These are phyloP conservation scores for Tetragonula clypearis DNA, from an alignment of 1,140 invertebrate genomes.

Conservation along the genomic window DNA sequence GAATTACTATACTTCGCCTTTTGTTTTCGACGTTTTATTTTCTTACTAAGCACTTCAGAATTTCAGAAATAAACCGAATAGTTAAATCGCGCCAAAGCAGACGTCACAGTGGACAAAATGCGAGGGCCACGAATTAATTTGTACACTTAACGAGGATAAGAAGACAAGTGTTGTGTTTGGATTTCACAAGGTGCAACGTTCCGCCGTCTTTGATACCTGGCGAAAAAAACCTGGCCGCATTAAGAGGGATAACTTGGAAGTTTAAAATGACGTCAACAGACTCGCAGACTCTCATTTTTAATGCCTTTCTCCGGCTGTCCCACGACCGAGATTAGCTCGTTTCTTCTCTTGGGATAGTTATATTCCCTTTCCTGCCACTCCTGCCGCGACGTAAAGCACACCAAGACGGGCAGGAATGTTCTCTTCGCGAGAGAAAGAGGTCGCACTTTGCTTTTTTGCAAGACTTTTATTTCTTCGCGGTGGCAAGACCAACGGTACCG, in stretches of 20 bases:
- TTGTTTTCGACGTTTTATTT: too few relatives aligned
- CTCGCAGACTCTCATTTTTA: background rate
- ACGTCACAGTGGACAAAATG: too few relatives aligned
- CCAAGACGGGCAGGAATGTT: conserved; percentile 9
- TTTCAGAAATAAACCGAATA: too few relatives aligned
- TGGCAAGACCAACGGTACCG: conserved; percentile 21
- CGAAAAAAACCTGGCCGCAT: background rate
- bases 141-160: too few relatives aligned
- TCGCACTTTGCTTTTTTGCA: conserved; percentile 25
- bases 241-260: background rate
- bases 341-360: background rate
- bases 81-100: too few relatives aligned
- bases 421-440: conserved; percentile 2
- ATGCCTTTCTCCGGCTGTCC: background rate
- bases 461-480: conserved; percentile 37
- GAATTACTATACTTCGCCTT: too few relatives aligned
- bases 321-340: background rate
- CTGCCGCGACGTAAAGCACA: background rate
- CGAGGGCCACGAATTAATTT: too few relatives aligned
- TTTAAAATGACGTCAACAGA: background rate
- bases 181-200: background rate
- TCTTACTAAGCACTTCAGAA: too few relatives aligned
- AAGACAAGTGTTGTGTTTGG: too few relatives aligned
- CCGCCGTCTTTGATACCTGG: background rate
- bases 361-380: background rate